These are phyloP conservation scores for Sminthurinus signatus DNA, from an alignment of 1,140 invertebrate genomes.

Conservation along the genomic window DNA sequence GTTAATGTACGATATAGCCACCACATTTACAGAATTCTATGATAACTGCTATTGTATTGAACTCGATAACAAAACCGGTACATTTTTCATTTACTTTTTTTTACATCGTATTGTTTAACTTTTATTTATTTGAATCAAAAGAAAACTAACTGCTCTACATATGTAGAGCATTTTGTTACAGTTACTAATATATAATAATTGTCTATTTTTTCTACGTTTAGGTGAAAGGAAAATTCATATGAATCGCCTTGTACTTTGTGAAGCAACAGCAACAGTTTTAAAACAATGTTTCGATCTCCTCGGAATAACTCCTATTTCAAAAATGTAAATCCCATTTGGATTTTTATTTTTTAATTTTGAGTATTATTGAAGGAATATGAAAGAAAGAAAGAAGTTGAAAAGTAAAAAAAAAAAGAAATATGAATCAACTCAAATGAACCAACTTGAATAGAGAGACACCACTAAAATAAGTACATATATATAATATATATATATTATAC, in stretches of 20 bases:
- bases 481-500: too few species aligned
- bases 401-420: too few species aligned
- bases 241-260: constrained; percentile 81
- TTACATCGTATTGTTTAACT: constrained; percentile 4
- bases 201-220: too few species aligned
- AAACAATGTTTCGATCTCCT: constrained; percentile 81
- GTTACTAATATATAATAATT: too few species aligned
- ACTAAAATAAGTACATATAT: too few species aligned
- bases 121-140: constrained; percentile 2
- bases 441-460: too few species aligned
- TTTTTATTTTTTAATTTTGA: too few species aligned
- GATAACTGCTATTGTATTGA: constrained; percentile 96
- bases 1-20: constrained; percentile 90
- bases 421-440: too few species aligned
- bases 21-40: constrained; percentile 93
- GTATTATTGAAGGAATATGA: too few species aligned
- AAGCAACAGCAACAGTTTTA: constrained; percentile 84
- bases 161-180: too few species aligned
- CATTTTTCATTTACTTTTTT: not conserved
- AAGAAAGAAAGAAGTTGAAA: too few species aligned
- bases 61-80: constrained; percentile 58
- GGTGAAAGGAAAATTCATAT: constrained; percentile 79
- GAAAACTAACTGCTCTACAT: too few species aligned
- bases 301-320: constrained; percentile 82
- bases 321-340: constrained; percentile 77